Base-by-base conservation (phyloP, 2,797 vertebrate species). In the Leptodactylus fallax region DNA sequence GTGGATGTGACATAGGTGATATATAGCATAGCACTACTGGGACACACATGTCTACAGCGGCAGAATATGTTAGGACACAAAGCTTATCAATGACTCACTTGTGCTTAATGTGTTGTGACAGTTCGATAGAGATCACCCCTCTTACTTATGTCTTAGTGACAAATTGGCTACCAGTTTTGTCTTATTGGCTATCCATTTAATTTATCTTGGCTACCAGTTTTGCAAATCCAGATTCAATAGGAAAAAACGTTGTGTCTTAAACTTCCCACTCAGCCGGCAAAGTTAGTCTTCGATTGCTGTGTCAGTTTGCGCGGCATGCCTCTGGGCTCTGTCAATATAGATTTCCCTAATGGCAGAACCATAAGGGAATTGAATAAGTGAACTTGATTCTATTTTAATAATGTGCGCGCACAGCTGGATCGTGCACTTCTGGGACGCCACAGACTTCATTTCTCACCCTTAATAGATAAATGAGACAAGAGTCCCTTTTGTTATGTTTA, bases 321-420 rank as follows among this genome's bases (percentile, higher is more conserved):
- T 63, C 17, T 19, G 56, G 55, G 77, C 61, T 72, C 55, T 47
- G 45, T 69, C 49, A 53, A 72, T 71, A 51, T 53, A 85, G 61
- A 79, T 88, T 84, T 84, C 76, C 87, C 87, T 51, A 60, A 36
- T 61, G 76, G 45, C 27, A 25, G 53, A 23, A 60, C 76, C 82
- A 85, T 80, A 84, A 60, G 81, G 81, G 81, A 71, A 80, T 36
- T 71, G 49, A 71, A 84, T 23, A 84, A 79, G 51, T n/a, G 72
- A 69, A 78, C 63, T 25, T 9, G 16, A 36, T 83, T 88, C 36
- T 88, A 79, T 88, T 88, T 80, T 88, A 79, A 85, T 88, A 81
- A 72, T 63, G 82, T 61, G 65, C 80, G 56, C 71, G 53, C 77
- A 72, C 65, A 85, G 87, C 45, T 65, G 82, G 67, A 80, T n/a